Base-by-base conservation (phyloP, 2,797 vertebrate genomes). In the Acrossocheilus fasciatus region DNA sequence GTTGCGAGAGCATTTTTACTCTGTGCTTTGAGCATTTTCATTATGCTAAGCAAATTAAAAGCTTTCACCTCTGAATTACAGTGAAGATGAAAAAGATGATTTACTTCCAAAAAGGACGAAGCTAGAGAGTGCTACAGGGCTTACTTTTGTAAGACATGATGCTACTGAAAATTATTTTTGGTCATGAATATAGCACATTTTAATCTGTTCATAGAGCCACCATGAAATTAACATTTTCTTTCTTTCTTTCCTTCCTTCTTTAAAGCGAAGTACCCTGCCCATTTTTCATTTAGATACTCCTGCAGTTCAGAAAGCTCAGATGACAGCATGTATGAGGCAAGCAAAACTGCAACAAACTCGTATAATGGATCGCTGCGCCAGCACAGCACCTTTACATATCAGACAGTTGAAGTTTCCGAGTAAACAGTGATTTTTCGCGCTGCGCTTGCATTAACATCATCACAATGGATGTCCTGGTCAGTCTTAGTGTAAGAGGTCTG, bases 341-440 rank as follows among this genome's bases (percentile, higher is more conserved):
- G 87, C 79, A 75, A 89, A 87, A 86, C 54, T 20, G 54, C 59
- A 86, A 83, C 52, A 84, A 88, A 36, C 54, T 75, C 70, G 47
- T 70, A 80, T 84, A 88, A 91, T 82, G 57, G 36, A 86, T 84
- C 30, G 68, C 50, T 47, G 47, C 18, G 54, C 81, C 79, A 82
- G 73, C 78, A 75, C 68, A 86, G 68, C 43, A 82, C 78, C 66
- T 88, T 81, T 70, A 43, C 69, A 74, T 84, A 68, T 89, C 41
- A 57, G 59, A 52, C 81, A 83, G 83, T 68, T 89, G 70, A 84
- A 86, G 80, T 74, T 88, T 87, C 84, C 1, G 82, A 85, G 83
- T 85, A 89, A 89, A 88, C 80, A 75, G 82, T 77, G 79, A 86
- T 87, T 89, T 89, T 88, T 86, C 23, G 23, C 80, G 85, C 81